phyloP scores from a whole-genome alignment of 2,113 vertebrate species.

The Trematomus loennbergii region DNA sequence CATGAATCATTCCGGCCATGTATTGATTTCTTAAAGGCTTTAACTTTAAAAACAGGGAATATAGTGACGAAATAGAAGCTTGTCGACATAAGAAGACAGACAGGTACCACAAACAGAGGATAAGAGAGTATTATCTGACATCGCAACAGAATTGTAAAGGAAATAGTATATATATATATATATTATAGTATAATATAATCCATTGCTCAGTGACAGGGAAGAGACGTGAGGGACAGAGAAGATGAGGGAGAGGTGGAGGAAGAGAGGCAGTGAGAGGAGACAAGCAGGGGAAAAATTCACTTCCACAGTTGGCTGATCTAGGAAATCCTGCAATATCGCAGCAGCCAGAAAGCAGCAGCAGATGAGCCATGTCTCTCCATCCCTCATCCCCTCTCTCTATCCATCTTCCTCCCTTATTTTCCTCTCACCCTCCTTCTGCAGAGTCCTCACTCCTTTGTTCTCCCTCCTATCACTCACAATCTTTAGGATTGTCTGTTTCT shows the following conservation, averaged over 20 bases:
- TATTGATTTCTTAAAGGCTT: conserved; percentile 16
- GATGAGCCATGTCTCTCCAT: conserved; percentile 80
- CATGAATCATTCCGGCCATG: not conserved
- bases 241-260: conserved; percentile 35
- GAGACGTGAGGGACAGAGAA: conserved; percentile 34
- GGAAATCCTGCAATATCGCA: conserved; percentile 82
- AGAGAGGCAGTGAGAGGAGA: conserved; percentile 49
- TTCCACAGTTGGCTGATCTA: conserved; percentile 81
- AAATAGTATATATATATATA: too few species aligned
- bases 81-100: conserved; percentile 30
- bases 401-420: conserved; percentile 57
- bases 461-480: conserved; percentile 30
- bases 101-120: conserved; percentile 41
- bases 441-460: conserved; percentile 64
- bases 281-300: conserved; percentile 78
- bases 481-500: conserved; percentile 27
- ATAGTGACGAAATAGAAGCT: conserved; percentile 1
- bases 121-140: conserved; percentile 57
- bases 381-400: conserved; percentile 58
- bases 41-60: conserved; percentile 17
- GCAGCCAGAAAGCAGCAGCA: conserved; percentile 74
- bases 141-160: conserved; percentile 53
- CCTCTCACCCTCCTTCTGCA: conserved; percentile 51
- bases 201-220: conserved; percentile 53
- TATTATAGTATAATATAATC: too few species aligned